Conservation (phyloP, 2,797 vertebrate species). For the Vipera latastei region DNA sequence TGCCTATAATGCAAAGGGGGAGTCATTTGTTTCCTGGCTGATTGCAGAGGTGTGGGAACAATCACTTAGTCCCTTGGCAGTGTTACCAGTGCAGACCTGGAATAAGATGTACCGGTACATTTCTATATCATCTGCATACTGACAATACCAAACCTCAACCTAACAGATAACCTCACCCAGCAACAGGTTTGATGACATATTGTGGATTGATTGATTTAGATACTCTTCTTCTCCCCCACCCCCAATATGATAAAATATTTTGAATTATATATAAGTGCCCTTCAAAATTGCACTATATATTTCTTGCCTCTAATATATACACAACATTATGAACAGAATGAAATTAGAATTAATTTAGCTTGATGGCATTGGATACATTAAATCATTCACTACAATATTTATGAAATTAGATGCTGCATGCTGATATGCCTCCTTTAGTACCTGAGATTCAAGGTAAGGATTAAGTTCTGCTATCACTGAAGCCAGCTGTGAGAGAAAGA, state of each 20-base stretch:
- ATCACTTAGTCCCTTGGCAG: constrained; percentile 11
- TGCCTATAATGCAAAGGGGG: constrained; percentile 25
- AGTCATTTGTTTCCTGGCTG: constrained; percentile 13
- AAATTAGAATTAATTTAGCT: neutral
- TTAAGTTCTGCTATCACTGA: neutral
- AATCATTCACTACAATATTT: neutral
- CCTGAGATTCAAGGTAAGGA: neutral
- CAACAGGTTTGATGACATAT: constrained; percentile 54
- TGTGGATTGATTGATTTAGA: constrained; percentile 64
- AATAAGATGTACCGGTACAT: neutral
- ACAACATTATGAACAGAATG: neutral
- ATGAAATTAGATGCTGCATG: neutral
- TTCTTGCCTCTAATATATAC: constrained; percentile 4
- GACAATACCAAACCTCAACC: neutral
- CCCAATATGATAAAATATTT: constrained; percentile 64
- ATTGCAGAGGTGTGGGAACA: constrained; percentile 41
- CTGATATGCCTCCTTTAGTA: neutral
- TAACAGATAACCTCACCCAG: neutral
- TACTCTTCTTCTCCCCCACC: constrained; percentile 34
- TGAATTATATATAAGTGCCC: constrained; percentile 46
- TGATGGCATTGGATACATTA: neutral
- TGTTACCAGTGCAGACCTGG: neutral
- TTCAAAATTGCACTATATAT: constrained; percentile 40
- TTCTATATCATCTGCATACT: neutral
- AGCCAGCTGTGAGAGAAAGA: neutral